phyloP scores from a whole-genome alignment of 2,113 vertebrate species.

The Anolis carolinensis region DNA sequence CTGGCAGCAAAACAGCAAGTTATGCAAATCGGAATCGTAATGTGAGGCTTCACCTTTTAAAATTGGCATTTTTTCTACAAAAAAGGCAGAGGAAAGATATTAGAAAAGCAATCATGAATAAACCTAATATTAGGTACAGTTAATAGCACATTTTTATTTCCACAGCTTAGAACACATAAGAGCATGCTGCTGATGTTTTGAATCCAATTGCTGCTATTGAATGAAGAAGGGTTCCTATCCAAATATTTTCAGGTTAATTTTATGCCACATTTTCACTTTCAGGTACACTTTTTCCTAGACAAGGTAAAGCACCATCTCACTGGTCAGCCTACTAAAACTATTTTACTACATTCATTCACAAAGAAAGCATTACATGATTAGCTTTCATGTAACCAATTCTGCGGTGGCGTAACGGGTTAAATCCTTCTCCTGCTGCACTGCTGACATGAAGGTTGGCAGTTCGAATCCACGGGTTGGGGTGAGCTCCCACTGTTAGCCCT shows the following conservation, averaged over 20 bases:
- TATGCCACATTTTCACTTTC: not conserved
- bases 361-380: not conserved
- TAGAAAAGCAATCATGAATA: conserved; percentile 20
- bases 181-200: not conserved
- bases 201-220: not conserved
- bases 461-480: too few species aligned
- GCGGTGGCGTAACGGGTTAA: too few species aligned
- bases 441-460: too few species aligned
- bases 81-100: conserved; percentile 32
- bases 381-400: not conserved
- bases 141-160: not conserved
- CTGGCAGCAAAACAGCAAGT: conserved; percentile 88
- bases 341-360: not conserved
- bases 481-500: too few species aligned
- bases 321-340: not conserved
- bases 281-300: not conserved
- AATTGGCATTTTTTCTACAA: conserved; percentile 88
- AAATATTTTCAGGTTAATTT: not conserved
- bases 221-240: not conserved
- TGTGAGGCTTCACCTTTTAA: conserved; percentile 89
- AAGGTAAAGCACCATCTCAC: not conserved
- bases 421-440: too few species aligned
- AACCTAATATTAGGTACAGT: not conserved
- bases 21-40: conserved; percentile 89
- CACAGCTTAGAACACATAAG: not conserved